A percentile compares a stretch with the other conserved stretches of the same genome.
Conservation (phyloP, 2,113 vertebrate species). For the Euleptes europaea region DNA sequence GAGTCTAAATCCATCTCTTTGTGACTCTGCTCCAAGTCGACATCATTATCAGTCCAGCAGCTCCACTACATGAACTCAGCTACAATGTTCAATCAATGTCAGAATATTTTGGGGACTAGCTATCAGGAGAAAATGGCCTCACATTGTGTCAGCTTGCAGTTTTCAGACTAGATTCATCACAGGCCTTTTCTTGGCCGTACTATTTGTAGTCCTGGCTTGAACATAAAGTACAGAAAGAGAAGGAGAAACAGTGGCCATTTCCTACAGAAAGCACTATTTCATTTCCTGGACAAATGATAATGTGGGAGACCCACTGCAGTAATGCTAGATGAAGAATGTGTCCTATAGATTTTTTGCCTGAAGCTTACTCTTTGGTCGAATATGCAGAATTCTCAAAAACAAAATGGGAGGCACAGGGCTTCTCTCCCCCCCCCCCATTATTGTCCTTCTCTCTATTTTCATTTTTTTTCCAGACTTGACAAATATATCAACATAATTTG, state of each 20-base stretch:
- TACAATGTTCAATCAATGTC: conserved; percentile 29
- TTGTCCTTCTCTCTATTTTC: neutral
- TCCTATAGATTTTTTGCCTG: neutral
- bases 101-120: conserved; percentile 18
- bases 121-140: conserved; percentile 16
- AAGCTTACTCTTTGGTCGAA: neutral
- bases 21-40: neutral
- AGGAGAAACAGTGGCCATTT: neutral
- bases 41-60: conserved; percentile 13
- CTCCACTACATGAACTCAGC: conserved; percentile 1
- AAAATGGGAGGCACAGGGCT: neutral
- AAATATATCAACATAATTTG: neutral
- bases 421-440: neutral
- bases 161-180: conserved; percentile 27
- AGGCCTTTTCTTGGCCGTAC: neutral
- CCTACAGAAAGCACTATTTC: conserved; percentile 1
- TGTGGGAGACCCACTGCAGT: neutral
- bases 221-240: conserved; percentile 7
- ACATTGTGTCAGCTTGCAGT: conserved; percentile 3
- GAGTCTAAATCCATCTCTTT: conserved; percentile 14
- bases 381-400: neutral
- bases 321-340: neutral
- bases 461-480: neutral
- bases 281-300: neutral
- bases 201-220: neutral